Evolutionary conservation across 2,888 invertebrate genomes (phyloP).

Genomic region (Xestia c-nigrum): DNA sequence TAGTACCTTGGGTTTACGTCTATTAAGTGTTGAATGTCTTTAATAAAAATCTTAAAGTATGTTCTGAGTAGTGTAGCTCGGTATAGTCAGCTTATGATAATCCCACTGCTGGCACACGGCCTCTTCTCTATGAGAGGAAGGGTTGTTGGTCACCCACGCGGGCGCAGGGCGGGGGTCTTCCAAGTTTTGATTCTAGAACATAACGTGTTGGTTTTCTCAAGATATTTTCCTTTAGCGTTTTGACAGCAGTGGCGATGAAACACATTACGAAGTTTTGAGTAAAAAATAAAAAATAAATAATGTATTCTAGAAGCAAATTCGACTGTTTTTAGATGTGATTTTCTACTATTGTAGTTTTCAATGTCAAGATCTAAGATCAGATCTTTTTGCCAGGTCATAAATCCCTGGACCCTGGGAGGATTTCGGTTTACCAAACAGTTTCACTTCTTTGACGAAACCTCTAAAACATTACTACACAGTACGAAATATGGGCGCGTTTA

Average conservation of each 20-base stretch:
- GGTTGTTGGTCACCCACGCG: not conserved
- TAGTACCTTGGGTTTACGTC: no score
- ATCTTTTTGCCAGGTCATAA: not conserved
- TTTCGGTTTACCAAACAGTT: not conserved
- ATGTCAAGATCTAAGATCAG: not conserved
- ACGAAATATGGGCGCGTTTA: conserved; percentile 20
- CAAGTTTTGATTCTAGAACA: not conserved
- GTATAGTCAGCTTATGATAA: not conserved
- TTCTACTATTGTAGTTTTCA: no score
- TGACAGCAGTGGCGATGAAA: not conserved
- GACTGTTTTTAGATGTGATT: not conserved
- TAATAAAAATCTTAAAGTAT: no score
- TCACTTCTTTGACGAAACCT: conserved; percentile 4
- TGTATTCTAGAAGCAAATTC: not conserved
- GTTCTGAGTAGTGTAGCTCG: not conserved
- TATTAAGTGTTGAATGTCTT: not conserved
- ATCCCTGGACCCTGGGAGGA: no score
- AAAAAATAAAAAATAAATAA: not conserved
- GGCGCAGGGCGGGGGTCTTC: not conserved
- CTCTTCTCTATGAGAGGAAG: not conserved
- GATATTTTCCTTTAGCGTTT: not conserved
- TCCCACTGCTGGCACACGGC: not conserved
- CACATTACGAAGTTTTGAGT: not conserved
- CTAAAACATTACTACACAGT: conserved; percentile 5
- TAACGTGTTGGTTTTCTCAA: not conserved